Base-by-base conservation (phyloP, 2,797 vertebrate genomes). In the Pseudomugil tenellus region DNA sequence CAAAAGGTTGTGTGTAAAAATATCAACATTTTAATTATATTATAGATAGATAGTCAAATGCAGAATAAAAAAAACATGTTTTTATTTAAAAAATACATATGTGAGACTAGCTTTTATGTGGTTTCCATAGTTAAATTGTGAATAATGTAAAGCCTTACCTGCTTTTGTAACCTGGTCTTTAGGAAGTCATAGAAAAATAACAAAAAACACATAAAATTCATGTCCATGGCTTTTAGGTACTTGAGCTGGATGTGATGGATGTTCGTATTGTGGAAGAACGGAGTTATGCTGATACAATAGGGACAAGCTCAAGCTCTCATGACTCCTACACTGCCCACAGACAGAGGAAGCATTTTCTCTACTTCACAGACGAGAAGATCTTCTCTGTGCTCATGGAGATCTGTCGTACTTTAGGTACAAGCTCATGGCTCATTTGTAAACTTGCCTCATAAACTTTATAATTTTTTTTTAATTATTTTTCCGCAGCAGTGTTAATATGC, bases 201-300 rank as follows among this genome's bases (percentile, higher is more conserved):
- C 6, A 19, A 34, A 39, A 62, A 43, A 31, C 23, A n/a, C 11
- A 46, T n/a, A 23, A 11, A 28, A 39, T 29, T 12, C 26, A 1
- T 16, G 4, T 69, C 6, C 74, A 0, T 72, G 17, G 4, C 14
- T 43, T 28, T 14, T 66, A 93, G 92, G 95, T 98, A 19, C 90
- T 98, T 64, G 96, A 98, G 88, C 66, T 98, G 81, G 96, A 98
- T 0, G 94, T 97, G 84, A 86, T 89, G 0, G 96, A 98, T 0
- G 91, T 98, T 75, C 96, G 92, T 78, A 93, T 98, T 0, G 92
- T 98, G 9, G 97, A 98, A 70, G 95, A 96, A 49, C 91, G 95
- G 34, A 83, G 72, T 35, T 70, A 80, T 59, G 1, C 43, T 10
- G 51, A 73, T 2, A 16, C 62, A 35, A 55, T 89, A 0, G 90